Conservation (phyloP, 2,888 invertebrate species). For the Rhaphigaster nebulosa region DNA sequence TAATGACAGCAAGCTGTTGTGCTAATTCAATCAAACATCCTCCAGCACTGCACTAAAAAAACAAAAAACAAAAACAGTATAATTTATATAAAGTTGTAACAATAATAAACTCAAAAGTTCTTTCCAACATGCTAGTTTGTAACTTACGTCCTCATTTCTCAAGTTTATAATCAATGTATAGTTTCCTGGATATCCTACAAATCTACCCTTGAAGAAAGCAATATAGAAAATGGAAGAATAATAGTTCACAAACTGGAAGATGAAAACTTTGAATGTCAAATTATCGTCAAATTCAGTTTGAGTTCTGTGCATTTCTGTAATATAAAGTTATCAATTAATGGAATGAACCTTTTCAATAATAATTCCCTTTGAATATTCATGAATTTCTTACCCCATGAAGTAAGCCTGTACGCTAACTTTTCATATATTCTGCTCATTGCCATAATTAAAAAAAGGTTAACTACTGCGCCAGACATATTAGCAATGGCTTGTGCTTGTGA, state of each 20-base stretch:
- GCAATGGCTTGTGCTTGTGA: constrained; percentile 71
- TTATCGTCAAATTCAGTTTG: constrained; percentile 75
- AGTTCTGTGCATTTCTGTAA: constrained; percentile 71
- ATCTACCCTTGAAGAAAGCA: constrained; percentile 74
- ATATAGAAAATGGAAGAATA: constrained; percentile 76
- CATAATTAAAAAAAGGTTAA: constrained; percentile 73
- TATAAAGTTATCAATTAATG: constrained; percentile 54
- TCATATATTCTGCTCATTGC: constrained; percentile 72
- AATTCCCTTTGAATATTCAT: not conserved
- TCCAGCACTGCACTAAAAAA: constrained; percentile 72
- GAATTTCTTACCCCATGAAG: constrained; percentile 72
- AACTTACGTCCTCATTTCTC: constrained; percentile 72
- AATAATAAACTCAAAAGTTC: not conserved
- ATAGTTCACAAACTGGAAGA: constrained; percentile 76
- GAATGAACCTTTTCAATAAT: not conserved
- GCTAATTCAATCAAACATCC: constrained; percentile 74
- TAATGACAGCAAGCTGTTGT: constrained; percentile 74
- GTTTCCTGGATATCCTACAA: constrained; percentile 72
- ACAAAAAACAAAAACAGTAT: not conserved
- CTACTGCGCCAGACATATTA: constrained; percentile 71
- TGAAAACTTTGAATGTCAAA: constrained; percentile 74
- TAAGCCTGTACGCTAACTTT: constrained; percentile 71
- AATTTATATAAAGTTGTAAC: not conserved
- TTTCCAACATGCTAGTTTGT: not conserved
- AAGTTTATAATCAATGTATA: constrained; percentile 71